Conservation (phyloP, 92 coral and sea anemone species). For the Palythoa heliodiscus region DNA sequence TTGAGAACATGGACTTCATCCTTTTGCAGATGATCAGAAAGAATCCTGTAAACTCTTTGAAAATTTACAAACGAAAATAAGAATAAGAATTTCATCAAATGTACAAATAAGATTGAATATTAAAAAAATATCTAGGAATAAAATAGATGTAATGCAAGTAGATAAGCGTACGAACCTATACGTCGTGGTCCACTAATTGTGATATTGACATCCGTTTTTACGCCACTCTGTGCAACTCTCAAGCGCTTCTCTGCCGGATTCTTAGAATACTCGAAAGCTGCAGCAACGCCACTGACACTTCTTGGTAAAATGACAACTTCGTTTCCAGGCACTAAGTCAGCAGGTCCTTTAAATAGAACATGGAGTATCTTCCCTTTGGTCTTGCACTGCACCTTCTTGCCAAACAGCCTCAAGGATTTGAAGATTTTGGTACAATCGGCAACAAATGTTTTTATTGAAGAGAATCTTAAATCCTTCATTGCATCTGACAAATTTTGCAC, state of each 20-base stretch:
- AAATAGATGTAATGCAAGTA: no score
- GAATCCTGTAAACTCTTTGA: background rate
- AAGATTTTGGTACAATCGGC: background rate
- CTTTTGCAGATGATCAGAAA: no score
- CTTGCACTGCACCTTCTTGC: background rate
- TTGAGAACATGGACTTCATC: no score
- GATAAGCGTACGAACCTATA: slow-evolving; percentile 6
- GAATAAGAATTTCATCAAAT: no score
- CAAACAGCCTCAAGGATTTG: background rate
- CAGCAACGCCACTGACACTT: background rate
- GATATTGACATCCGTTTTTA: background rate
- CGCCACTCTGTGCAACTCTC: background rate
- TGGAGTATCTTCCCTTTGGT: background rate
- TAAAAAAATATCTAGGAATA: no score
- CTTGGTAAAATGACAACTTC: background rate
- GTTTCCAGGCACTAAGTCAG: background rate
- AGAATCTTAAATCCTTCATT: background rate
- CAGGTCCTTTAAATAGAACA: background rate
- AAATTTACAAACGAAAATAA: no score
- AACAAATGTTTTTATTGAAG: background rate
- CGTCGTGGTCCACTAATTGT: background rate
- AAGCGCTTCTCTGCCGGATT: background rate
- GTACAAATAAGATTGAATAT: no score
- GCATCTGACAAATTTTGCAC: background rate
- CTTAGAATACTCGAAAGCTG: background rate